Conservation (phyloP, 2,888 invertebrate species). For the Hipparchia sbordonii region DNA sequence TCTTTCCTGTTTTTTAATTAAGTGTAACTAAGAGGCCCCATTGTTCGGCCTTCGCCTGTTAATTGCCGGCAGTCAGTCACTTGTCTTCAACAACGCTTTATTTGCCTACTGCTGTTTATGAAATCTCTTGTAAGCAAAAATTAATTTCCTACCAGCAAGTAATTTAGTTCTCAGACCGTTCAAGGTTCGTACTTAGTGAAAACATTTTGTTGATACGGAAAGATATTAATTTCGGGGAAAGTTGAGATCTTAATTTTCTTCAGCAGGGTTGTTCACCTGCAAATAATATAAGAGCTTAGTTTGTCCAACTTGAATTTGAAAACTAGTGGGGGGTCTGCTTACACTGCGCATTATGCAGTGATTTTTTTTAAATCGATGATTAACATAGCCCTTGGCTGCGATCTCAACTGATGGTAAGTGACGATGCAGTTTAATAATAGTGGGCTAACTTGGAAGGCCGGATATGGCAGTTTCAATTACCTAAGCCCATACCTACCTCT, state of each 20-base stretch:
- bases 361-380: no score
- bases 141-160: slow-evolving; percentile 16
- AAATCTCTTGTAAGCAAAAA: slow-evolving; percentile 43
- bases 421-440: no score
- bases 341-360: no score
- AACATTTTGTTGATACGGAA: slow-evolving; percentile 3
- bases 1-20: slow-evolving; percentile 71
- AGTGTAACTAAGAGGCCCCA: slow-evolving; percentile 72
- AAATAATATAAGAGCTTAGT: background rate
- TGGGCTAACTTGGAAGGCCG: no score
- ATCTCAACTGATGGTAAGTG: no score
- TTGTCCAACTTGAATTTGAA: no score
- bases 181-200: slow-evolving; percentile 9
- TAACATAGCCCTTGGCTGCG: no score
- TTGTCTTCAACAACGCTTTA: slow-evolving; percentile 68
- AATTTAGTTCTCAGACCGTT: slow-evolving; percentile 9
- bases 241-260: slow-evolving; percentile 26
- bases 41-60: slow-evolving; percentile 62
- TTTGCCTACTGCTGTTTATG: slow-evolving; percentile 58
- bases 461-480: no score
- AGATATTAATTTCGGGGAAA: slow-evolving; percentile 28
- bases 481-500: no score
- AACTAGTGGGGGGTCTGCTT: no score
- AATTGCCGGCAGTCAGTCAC: slow-evolving; percentile 76
- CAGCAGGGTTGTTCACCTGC: background rate